These are phyloP conservation scores for Thereva unica DNA, from an alignment of 2,888 invertebrate genomes.

Conservation along the genomic window DNA sequence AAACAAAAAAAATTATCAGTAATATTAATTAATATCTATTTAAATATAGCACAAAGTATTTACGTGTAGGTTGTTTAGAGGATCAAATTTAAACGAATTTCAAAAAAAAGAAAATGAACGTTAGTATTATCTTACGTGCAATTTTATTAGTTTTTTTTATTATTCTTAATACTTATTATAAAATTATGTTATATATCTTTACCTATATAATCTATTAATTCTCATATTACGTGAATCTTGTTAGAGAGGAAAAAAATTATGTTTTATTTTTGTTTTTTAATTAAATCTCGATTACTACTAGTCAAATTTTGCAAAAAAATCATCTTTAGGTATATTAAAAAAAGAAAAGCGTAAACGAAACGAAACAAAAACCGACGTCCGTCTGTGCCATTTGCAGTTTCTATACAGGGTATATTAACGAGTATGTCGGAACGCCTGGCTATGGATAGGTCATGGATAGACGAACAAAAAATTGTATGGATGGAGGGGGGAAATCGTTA, in stretches of 20 bases:
- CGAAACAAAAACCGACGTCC: too few relatives aligned
- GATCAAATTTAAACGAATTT: conserved; percentile 29
- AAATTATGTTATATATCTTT: not conserved
- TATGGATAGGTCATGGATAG: too few relatives aligned
- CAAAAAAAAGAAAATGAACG: not conserved
- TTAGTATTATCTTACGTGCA: not conserved
- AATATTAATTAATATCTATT: not conserved
- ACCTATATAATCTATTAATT: not conserved
- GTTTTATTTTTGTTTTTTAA: conserved; percentile 12
- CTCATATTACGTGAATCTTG: not conserved
- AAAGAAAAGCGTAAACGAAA: too few relatives aligned
- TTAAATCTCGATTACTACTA: conserved; percentile 23
- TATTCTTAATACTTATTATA: conserved; percentile 6
- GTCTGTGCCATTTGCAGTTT: too few relatives aligned
- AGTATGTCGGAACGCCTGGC: too few relatives aligned
- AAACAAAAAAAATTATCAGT: too few relatives aligned
- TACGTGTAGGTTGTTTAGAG: conserved; percentile 22
- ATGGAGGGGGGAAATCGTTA: too few relatives aligned
- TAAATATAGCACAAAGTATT: conserved; percentile 21
- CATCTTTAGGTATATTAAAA: too few relatives aligned
- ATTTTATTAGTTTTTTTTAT: conserved; percentile 15
- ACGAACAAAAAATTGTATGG: too few relatives aligned
- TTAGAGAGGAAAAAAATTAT: not conserved
- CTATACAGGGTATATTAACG: too few relatives aligned
- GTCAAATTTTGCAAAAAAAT: conserved; percentile 18